phyloP scores from a whole-genome alignment of 2,797 vertebrate genomes.

The Syngnathus rostellatus region DNA sequence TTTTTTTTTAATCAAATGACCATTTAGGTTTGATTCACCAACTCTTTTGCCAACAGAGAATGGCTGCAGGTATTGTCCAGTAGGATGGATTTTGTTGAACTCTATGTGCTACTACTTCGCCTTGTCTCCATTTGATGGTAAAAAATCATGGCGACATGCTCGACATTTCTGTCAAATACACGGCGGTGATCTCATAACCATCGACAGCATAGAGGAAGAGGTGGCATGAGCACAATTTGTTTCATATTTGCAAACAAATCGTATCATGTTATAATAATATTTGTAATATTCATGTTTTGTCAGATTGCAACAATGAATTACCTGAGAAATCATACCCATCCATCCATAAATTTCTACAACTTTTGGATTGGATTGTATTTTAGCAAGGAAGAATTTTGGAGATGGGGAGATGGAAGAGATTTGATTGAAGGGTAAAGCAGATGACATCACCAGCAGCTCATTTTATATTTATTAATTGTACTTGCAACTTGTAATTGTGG shows the following conservation, averaged over 20 bases:
- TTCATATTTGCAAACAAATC: neutral
- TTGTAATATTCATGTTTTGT: neutral
- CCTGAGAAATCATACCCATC: neutral
- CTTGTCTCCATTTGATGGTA: accelerated
- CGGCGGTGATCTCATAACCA: constrained; percentile 38
- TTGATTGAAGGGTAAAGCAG: constrained; percentile 42
- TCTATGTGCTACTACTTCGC: constrained; percentile 39
- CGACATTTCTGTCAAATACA: constrained; percentile 28
- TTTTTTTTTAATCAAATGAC: neutral
- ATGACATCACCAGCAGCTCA: neutral
- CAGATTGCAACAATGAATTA: constrained; percentile 25
- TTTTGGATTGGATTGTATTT: constrained; percentile 51
- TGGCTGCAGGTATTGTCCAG: constrained; percentile 36
- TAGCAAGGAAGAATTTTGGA: constrained; percentile 37
- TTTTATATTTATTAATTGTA: too few species aligned
- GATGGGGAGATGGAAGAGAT: constrained; percentile 39
- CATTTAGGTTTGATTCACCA: neutral
- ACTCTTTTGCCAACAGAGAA: constrained; percentile 17
- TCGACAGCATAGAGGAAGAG: constrained; percentile 43
- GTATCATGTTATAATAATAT: neutral
- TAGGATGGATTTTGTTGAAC: constrained; percentile 33
- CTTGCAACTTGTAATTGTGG: too few species aligned
- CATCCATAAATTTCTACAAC: accelerated
- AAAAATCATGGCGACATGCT: constrained; percentile 24
- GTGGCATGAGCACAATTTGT: constrained; percentile 15